Evolutionary conservation across 2,888 invertebrate species (phyloP), one percentile per base, ranked within the genome.

Genomic region (Adelphocoris suturalis): DNA sequence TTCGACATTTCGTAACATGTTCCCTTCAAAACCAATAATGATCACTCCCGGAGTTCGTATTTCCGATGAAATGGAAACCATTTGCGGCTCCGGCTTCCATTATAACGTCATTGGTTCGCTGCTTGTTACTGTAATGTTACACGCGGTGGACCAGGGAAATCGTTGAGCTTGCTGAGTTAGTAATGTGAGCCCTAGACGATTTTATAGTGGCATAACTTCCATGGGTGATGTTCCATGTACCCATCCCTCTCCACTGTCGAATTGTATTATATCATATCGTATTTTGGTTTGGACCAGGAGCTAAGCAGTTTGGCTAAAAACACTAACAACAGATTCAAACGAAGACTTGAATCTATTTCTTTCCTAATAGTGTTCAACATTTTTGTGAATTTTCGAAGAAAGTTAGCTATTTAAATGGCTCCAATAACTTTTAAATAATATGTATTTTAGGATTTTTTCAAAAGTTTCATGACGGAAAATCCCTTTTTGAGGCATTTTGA

Each of bases 51-150:
- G 19, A 23, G 68, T 68, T 68, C 68, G 68, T 68, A 68, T 68
- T 68, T 68, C 68, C 27, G 68, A 68, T 68, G 68, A 23, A 68
- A 68, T 68, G 68, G 23, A 3, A 37, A 68, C 68, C 68, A 23
- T 68, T 68, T 68, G 68, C 68, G 68, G 68, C 68, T 68, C 13
- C n/a, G 19, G 68, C 19, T 68, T 19, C 23, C 68, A 68, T 68
- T 68, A 68, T 68, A 68, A 68, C 23, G 68, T 68, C 68, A 68
- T 68, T 68, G 68, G 27, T 68, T 68, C n/a, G 14, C 68, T 27
- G 68, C 68, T 68, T 68, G 68, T 68, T 68, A 68, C 68, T 23
- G 68, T 23, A 68, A 23, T 61, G 61, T 61, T 61, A 61, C 61
- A 61, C n/a, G 27, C 19, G 23, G 68, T 0, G 57, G 12, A n/a